A percentile compares a stretch with the other conserved stretches of the same genome.
Evolutionary conservation across 2,113 vertebrate species (phyloP).

Genomic region (Pogona vitticeps): DNA sequence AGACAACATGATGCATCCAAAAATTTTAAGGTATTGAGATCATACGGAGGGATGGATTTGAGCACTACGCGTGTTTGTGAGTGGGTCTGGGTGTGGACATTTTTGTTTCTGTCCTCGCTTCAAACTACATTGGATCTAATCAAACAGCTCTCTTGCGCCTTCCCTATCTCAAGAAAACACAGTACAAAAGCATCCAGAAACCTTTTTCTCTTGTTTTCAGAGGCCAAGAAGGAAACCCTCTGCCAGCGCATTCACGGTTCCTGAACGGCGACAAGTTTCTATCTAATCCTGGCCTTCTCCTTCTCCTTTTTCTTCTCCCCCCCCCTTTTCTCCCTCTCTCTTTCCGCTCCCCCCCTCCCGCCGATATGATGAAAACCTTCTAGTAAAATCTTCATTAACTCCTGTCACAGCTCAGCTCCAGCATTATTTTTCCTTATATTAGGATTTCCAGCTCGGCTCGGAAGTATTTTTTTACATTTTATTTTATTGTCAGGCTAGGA

Average conservation of each 20-base stretch:
- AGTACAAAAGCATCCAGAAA: too few relatives aligned
- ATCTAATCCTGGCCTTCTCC: constrained; percentile 24
- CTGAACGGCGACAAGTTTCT: neutral
- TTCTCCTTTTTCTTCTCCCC: constrained; percentile 7
- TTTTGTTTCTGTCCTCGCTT: too few relatives aligned
- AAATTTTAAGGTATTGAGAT: too few relatives aligned
- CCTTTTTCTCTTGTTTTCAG: too few relatives aligned
- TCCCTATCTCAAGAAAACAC: too few relatives aligned
- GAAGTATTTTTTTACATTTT: constrained; percentile 70
- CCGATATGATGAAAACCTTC: constrained; percentile 50
- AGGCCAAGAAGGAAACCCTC: neutral
- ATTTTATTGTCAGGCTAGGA: constrained; percentile 79
- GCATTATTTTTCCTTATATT: constrained; percentile 62
- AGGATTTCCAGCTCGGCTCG: constrained; percentile 62
- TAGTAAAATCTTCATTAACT: constrained; percentile 55
- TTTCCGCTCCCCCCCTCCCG: neutral
- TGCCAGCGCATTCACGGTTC: neutral
- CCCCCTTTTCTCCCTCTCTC: too few relatives aligned
- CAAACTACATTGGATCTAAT: too few relatives aligned
- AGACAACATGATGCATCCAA: too few relatives aligned
- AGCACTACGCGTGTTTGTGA: too few relatives aligned
- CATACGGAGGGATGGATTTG: too few relatives aligned
- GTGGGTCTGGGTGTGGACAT: too few relatives aligned
- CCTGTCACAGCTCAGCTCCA: constrained; percentile 49
- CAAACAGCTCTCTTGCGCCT: too few relatives aligned